Evolutionary conservation across 2,113 vertebrate species (phyloP).

Genomic region (Myotis yumanensis): DNA sequence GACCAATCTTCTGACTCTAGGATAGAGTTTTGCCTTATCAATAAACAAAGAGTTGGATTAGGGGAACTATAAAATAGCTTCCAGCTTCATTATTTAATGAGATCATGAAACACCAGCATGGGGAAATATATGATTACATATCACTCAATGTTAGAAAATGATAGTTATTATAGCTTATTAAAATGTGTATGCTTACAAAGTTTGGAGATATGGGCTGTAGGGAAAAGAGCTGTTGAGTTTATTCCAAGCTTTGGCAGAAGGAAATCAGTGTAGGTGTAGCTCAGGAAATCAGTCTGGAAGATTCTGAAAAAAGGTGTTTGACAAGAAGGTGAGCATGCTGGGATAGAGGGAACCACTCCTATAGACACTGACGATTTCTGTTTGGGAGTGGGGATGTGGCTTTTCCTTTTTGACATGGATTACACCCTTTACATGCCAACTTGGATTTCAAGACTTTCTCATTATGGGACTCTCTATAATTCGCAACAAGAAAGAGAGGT

Average conservation of each 20-base stretch:
- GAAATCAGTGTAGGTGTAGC: neutral
- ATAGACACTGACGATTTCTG: neutral
- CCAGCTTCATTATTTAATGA: neutral
- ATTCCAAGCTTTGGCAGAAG: neutral
- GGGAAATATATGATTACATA: neutral
- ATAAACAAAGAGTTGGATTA: conserved; percentile 18
- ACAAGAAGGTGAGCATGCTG: neutral
- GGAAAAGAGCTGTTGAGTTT: neutral
- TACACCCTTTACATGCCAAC: neutral
- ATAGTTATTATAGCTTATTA: neutral
- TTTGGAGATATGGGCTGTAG: neutral
- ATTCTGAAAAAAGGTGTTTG: neutral
- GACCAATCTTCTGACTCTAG: neutral
- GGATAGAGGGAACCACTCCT: neutral
- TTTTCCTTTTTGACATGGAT: neutral
- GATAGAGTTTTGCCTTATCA: neutral
- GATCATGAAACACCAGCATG: neutral
- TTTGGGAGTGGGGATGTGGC: neutral
- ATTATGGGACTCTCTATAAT: neutral
- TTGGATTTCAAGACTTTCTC: neutral
- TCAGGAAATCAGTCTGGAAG: conserved; percentile 28
- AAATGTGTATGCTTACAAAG: neutral
- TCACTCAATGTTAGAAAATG: neutral
- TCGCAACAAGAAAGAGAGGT: neutral
- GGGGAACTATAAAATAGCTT: neutral